Evolutionary conservation across 1,140 invertebrate genomes (phyloP).

Genomic region (Lepidurus arcticus): DNA sequence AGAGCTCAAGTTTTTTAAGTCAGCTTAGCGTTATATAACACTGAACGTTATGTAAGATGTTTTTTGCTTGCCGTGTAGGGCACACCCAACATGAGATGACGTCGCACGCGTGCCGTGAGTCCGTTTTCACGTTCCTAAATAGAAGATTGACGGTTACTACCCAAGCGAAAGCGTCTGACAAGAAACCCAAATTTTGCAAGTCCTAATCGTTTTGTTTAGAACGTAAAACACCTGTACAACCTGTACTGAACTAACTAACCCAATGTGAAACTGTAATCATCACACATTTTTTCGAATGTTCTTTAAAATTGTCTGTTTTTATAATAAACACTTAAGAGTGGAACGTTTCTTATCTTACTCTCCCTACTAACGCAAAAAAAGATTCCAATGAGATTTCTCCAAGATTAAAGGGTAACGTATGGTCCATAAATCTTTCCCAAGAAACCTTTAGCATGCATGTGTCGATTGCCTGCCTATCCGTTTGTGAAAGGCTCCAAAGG

Average conservation of each 20-base stretch:
- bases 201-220: not conserved
- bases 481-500: not conserved
- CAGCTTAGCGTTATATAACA: not conserved
- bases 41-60: not conserved
- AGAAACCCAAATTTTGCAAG: not conserved
- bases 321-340: too few species aligned
- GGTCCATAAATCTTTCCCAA: not conserved
- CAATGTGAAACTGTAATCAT: too few species aligned
- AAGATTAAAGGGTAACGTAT: not conserved
- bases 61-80: conserved; percentile 41
- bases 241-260: too few species aligned
- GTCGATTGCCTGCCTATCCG: conserved; percentile 9
- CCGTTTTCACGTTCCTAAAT: conserved; percentile 50
- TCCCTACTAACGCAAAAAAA: too few species aligned
- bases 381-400: too few species aligned
- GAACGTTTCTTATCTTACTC: too few species aligned
- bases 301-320: too few species aligned
- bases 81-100: conserved; percentile 53
- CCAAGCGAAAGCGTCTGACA: not conserved
- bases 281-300: too few species aligned
- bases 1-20: not conserved
- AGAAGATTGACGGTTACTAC: conserved; percentile 39
- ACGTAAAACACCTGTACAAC: too few species aligned
- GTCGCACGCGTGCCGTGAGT: conserved; percentile 50
- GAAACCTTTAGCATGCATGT: not conserved